Conservation (phyloP, 2,888 invertebrate genomes). For the Sinotaia quadrata region DNA sequence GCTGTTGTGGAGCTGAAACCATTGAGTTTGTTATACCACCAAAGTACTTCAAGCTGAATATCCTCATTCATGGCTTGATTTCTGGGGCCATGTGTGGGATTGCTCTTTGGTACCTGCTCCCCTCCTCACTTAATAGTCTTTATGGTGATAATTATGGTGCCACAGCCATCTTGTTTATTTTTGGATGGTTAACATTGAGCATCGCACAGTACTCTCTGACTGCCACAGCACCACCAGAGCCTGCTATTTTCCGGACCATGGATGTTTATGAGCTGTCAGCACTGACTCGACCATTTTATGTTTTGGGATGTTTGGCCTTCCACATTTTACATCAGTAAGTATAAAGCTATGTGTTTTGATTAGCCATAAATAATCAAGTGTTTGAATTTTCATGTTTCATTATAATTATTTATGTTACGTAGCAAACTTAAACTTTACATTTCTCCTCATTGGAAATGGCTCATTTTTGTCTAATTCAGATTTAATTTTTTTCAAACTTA, state of each 20-base stretch:
- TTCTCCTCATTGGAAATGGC: no score
- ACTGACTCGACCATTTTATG: constrained; percentile 64
- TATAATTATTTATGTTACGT: neutral
- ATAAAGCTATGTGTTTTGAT: neutral
- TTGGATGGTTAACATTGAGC: constrained; percentile 67
- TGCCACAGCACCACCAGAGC: constrained; percentile 66
- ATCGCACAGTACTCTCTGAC: constrained; percentile 67
- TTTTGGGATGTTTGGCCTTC: constrained; percentile 59
- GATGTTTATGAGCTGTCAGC: constrained; percentile 63
- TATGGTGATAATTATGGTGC: constrained; percentile 59
- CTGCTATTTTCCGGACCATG: constrained; percentile 64
- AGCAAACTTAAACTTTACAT: no score
- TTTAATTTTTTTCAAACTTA: no score
- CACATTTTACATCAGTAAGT: constrained; percentile 63
- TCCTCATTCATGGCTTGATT: constrained; percentile 61
- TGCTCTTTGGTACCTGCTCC: constrained; percentile 62
- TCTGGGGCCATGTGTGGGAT: constrained; percentile 60
- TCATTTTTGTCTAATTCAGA: no score
- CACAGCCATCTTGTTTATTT: constrained; percentile 58
- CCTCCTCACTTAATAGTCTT: constrained; percentile 57
- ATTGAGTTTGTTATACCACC: constrained; percentile 64
- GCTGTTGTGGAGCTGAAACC: constrained; percentile 67
- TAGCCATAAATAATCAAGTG: no score
- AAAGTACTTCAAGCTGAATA: constrained; percentile 64
- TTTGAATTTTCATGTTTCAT: neutral